These are phyloP conservation scores for Eidolon dupreanum DNA, from an alignment of 2,797 vertebrate genomes.

Conservation along the genomic window DNA sequence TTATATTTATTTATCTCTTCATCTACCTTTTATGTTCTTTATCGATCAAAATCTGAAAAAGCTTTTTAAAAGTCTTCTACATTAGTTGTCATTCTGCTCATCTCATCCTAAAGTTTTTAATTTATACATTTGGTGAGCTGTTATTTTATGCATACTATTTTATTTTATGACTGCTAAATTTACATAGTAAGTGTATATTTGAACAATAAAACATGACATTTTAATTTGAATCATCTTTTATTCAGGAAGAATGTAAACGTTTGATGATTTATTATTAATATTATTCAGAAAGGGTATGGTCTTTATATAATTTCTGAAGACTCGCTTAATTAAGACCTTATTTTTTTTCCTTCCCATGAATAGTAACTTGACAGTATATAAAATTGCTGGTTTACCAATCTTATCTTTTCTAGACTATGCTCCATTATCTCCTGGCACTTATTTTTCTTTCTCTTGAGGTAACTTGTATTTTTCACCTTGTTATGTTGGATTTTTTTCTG, in stretches of 20 bases:
- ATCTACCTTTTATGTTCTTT: not conserved
- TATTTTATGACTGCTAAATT: slow-evolving; percentile 64
- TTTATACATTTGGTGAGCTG: slow-evolving; percentile 46
- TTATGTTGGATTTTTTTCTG: not conserved
- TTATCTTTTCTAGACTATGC: not conserved
- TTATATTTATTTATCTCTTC: slow-evolving; percentile 27
- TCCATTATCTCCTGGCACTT: not conserved
- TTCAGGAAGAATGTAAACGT: slow-evolving; percentile 57
- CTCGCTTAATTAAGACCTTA: not conserved
- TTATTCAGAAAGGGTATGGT: slow-evolving; percentile 46
- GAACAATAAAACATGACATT: slow-evolving; percentile 69
- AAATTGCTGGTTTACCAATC: not conserved
- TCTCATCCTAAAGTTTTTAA: slow-evolving; percentile 54
- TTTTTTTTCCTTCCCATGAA: slow-evolving; percentile 29
- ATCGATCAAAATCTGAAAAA: not conserved
- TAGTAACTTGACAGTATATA: not conserved
- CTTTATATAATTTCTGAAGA: slow-evolving; percentile 47
- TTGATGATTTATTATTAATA: slow-evolving; percentile 60
- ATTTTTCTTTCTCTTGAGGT: not conserved
- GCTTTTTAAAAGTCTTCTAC: not conserved
- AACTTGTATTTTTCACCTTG: not conserved
- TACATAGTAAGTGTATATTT: slow-evolving; percentile 53
- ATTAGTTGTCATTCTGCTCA: slow-evolving; percentile 38
- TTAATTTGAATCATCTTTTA: slow-evolving; percentile 71
- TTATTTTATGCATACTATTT: slow-evolving; percentile 53